Evolutionary conservation across 2,888 invertebrate species (phyloP), one percentile per base, ranked within the genome.

Genomic region (Ophion ventricosus): DNA sequence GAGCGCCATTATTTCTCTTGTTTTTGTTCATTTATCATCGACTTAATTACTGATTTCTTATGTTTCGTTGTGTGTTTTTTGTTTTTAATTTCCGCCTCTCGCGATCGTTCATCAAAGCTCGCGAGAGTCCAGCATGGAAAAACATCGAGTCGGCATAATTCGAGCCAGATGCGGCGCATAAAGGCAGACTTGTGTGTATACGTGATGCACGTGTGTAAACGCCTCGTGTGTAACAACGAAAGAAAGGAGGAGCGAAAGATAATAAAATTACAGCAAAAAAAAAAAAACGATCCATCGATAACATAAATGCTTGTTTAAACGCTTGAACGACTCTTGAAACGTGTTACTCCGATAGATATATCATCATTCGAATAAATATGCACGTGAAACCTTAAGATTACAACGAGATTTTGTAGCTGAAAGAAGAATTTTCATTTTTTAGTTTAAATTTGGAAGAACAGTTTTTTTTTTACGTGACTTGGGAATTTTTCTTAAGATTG

Each of bases 111-210:
- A 20, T 67, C 11, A 43, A 54, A 66, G 57, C 54, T 35, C 29
- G 54, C 35, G 49, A 61, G 40, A 56, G 75, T 77, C 70, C 79
- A 78, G 72, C 72, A 61, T 35, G 79, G 75, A 82, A 79, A 83
- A 89, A 87, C 77, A 84, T 72, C 59, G 83, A 81, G 85, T 66
- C 80, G 83, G 74, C 75, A 63, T 90, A 88, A 91, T 85, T 89
- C 85, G 87, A 88, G 76, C 81, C 89, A 90, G 89, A 89, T 90
- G 88, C 87, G 74, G 83, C 83, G 86, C 85, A 82, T 49, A 87
- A 86, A 25, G 83, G 66, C 66, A 67, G 80, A 85, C 84, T 85
- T 86, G 85, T 87, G 35, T 63, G 40, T 56, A 59, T 63, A 49
- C n/a, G 40, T 23, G n/a, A 40, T 43, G 43, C 20, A 66, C 26